These are phyloP conservation scores for Stylophora pistillata DNA, from an alignment of 64 coral and sea anemone species.

Conservation along the genomic window DNA sequence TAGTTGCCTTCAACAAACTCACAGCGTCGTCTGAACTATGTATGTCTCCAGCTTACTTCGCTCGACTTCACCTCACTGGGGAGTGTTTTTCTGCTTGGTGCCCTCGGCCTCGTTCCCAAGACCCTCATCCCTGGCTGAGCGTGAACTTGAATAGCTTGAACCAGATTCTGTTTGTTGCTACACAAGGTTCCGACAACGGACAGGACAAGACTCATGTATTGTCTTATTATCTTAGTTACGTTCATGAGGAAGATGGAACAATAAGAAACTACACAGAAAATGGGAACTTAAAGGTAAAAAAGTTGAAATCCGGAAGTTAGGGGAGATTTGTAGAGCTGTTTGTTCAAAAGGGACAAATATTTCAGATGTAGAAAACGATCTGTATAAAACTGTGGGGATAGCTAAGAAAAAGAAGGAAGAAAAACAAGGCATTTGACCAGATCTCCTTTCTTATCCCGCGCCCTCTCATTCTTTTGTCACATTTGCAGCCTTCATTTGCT, in stretches of 20 bases:
- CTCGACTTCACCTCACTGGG: neutral
- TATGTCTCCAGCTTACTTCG: constrained; percentile 15
- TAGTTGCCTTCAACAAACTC: neutral
- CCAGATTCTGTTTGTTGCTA: constrained; percentile 6
- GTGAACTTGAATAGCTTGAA: neutral
- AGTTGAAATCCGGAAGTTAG: too few relatives aligned
- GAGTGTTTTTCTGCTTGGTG: constrained; percentile 8
- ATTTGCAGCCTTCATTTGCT: too few relatives aligned
- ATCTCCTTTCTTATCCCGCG: too few relatives aligned
- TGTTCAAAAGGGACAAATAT: neutral
- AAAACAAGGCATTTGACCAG: too few relatives aligned
- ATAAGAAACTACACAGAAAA: neutral
- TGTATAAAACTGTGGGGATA: too few relatives aligned
- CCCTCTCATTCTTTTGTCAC: too few relatives aligned
- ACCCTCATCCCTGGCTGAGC: neutral
- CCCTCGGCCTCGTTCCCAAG: neutral
- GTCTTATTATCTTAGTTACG: neutral
- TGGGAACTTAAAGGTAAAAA: neutral
- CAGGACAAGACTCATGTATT: neutral
- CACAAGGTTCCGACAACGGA: neutral
- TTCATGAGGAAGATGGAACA: neutral
- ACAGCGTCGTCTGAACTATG: constrained; percentile 19
- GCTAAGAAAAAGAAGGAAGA: too few relatives aligned
- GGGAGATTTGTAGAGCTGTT: neutral
- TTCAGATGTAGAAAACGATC: too few relatives aligned